phyloP scores from a whole-genome alignment of 2,888 invertebrate genomes.

The Papilio protenor region DNA sequence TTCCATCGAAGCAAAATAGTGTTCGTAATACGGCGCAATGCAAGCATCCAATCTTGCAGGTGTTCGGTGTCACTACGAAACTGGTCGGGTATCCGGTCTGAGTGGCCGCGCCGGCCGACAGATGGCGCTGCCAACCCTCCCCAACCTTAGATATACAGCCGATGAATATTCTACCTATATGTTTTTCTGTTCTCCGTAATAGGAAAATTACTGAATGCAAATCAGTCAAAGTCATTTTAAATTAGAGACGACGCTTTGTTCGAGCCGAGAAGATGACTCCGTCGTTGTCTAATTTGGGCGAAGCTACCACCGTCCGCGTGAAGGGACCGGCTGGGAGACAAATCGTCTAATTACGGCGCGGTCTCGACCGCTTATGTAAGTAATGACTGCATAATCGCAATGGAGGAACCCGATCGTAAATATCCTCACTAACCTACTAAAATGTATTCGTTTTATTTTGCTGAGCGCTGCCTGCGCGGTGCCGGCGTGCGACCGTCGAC shows the following conservation, averaged over 20 bases:
- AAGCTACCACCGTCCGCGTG: constrained; percentile 25
- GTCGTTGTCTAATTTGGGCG: constrained; percentile 18
- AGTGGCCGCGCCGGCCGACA: constrained; percentile 63
- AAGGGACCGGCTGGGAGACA: constrained; percentile 60
- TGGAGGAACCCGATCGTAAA: constrained; percentile 79
- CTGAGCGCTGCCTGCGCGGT: constrained; percentile 64
- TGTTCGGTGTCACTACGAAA: constrained; percentile 77
- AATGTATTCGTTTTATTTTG: constrained; percentile 84
- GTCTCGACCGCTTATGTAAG: constrained; percentile 73
- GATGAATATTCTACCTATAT: constrained; percentile 2
- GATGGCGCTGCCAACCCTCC: constrained; percentile 69
- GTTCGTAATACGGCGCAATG: constrained; percentile 45
- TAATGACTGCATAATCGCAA: constrained; percentile 76
- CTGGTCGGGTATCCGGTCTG: constrained; percentile 81
- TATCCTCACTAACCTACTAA: constrained; percentile 83
- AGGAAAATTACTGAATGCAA: constrained; percentile 35
- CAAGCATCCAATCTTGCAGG: constrained; percentile 65
- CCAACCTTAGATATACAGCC: constrained; percentile 49
- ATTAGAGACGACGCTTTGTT: constrained; percentile 1
- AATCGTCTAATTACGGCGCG: constrained; percentile 72
- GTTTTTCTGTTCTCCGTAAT: constrained; percentile 5
- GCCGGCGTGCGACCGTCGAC: constrained; percentile 53
- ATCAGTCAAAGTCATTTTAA: constrained; percentile 35
- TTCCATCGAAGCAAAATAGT: constrained; percentile 47
- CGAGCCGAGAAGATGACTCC: background rate